These are phyloP conservation scores for Cariama cristata DNA, from an alignment of 2,113 vertebrate species.

Conservation along the genomic window DNA sequence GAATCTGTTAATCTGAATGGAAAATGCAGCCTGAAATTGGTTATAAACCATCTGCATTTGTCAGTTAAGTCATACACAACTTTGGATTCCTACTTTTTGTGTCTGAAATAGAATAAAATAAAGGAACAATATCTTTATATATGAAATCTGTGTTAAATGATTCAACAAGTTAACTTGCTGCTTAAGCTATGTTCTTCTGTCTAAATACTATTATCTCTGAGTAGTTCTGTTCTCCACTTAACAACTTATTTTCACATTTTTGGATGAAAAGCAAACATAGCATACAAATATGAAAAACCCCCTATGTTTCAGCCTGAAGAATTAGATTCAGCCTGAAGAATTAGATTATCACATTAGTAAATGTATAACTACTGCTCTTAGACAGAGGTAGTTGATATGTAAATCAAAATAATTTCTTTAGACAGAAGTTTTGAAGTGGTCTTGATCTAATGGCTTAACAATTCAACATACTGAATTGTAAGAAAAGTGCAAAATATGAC, in stretches of 20 bases:
- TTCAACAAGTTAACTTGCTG: not conserved
- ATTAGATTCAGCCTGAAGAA: not conserved
- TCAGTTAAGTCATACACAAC: not conserved
- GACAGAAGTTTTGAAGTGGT: not conserved
- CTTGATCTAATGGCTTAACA: not conserved
- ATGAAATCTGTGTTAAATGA: not conserved
- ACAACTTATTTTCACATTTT: not conserved
- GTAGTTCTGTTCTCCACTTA: not conserved
- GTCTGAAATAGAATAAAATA: not conserved
- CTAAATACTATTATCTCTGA: not conserved
- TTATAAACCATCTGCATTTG: slow-evolving; percentile 11
- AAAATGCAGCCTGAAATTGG: slow-evolving; percentile 23
- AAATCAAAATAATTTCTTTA: not conserved
- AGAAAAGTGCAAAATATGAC: not conserved
- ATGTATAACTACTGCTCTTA: not conserved
- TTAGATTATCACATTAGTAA: not conserved
- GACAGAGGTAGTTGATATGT: not conserved
- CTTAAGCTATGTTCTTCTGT: not conserved
- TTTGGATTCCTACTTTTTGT: not conserved
- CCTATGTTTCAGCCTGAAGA: not conserved
- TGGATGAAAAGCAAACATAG: not conserved
- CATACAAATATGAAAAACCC: not conserved
- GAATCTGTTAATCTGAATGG: slow-evolving; percentile 25
- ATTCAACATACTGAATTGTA: not conserved
- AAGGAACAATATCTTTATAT: not conserved